Evolutionary conservation across 2,113 vertebrate genomes (phyloP), one percentile per base, ranked within the genome.

Genomic region (Henicopernis longicauda): DNA sequence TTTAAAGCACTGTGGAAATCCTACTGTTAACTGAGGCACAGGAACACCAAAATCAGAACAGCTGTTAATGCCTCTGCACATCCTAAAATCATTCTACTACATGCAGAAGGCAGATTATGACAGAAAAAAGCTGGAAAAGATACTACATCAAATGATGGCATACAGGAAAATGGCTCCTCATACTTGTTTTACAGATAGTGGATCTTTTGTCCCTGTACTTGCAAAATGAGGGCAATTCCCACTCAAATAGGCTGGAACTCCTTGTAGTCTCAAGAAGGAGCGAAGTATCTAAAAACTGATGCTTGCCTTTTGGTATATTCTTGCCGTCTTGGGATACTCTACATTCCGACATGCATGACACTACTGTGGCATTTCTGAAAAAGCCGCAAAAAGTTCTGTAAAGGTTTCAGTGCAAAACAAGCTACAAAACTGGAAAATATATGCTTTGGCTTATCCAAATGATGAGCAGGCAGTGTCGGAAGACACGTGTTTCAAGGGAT

Each of bases 131-230:
- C 34, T 62, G 72, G 38, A 77, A 58, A 89, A 25, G 31, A 44
- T 6, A 40, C 8, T 58, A 19, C 21, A 65, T 45, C n/a, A 80
- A 82, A 61, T 5, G 9, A 45, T 3, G 7, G 13, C 0, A 0
- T 10, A 36, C 16, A 82, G 65, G 55, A 87, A 57, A 87, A 49
- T 5, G 16, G 69, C 5, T 87, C 50, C 45, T n/a, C 0, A 0
- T 27, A 65, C 31, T 31, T 57, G 27, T 38, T 58, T 72, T 59
- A 45, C 1, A 71, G 27, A 59, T 4, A 66, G 32, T 3, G 45
- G n/a, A 62, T 81, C 23, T 73, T 89, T 42, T 52, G 40, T 42
- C 49, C 69, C 32, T 15, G 45, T 23, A 52, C 54, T 83, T 69
- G 34, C 1, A 9, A 86, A 90, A 82, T 6, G 15, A 81, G 57